phyloP scores from a whole-genome alignment of 2,888 invertebrate genomes.

The Hydropsyche betteni region DNA sequence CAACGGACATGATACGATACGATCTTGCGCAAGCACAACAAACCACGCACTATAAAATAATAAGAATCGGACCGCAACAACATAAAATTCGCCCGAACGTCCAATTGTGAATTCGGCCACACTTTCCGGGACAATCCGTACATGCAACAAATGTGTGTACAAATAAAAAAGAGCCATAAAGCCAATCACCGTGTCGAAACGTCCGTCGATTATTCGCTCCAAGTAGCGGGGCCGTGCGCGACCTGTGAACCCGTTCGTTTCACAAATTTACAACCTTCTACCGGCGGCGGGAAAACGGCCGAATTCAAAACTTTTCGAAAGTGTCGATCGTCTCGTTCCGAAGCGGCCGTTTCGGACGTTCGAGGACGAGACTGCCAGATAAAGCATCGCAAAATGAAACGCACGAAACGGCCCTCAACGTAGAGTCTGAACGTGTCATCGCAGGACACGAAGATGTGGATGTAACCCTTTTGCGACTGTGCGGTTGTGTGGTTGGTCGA shows the following conservation, averaged over 20 bases:
- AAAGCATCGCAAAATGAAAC: constrained; percentile 31
- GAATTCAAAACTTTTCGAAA: neutral
- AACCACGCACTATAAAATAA: neutral
- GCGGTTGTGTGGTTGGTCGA: neutral
- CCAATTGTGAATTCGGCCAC: too few relatives aligned
- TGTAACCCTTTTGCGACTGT: constrained; percentile 11
- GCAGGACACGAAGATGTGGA: constrained; percentile 33
- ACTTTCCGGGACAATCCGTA: neutral
- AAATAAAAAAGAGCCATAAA: constrained; percentile 37
- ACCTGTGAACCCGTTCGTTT: constrained; percentile 25
- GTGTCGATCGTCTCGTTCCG: too few relatives aligned
- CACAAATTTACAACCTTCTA: constrained; percentile 16
- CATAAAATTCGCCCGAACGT: too few relatives aligned
- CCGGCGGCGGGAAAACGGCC: neutral
- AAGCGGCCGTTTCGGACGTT: too few relatives aligned
- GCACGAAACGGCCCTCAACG: constrained; percentile 3
- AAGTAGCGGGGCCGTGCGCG: constrained; percentile 25
- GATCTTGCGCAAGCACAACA: neutral
- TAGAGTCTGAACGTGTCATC: constrained; percentile 38
- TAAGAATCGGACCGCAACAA: neutral
- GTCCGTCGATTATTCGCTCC: constrained; percentile 37
- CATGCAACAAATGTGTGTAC: too few relatives aligned
- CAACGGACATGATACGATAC: neutral
- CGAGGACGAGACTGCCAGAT: constrained; percentile 14
- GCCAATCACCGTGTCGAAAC: constrained; percentile 42